Evolutionary conservation across 2,888 invertebrate genomes (phyloP), one percentile per base, ranked within the genome.

Genomic region (Notodonta dromedarius): DNA sequence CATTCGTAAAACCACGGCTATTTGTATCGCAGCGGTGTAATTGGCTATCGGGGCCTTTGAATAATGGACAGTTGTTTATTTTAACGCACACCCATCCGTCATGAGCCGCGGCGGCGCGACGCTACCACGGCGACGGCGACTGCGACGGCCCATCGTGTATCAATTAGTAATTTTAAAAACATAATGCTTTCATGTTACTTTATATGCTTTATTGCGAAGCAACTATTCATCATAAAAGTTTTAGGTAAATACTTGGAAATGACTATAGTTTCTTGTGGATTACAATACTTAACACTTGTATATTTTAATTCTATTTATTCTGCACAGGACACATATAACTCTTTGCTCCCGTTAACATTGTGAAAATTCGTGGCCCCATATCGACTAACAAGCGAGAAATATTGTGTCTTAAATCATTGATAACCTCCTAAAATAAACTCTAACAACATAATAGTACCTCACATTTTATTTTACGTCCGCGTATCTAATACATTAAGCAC

Each of bases 11-110:
- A 80, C 75, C 73, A 74, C 68, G 57, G 76, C 74, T 77, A 83
- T 79, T 82, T 83, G 80, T 80, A 78, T 71, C 76, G 42, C 74
- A 72, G 76, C 77, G 66, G 72, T 74, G 70, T 83, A 83, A 82
- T 81, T 78, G 82, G 72, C 75, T 80, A 82, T 78, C 74, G 73
- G 75, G 69, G 74, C 71, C 59, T 72, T 80, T 83, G 85, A 87
- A 84, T 83, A 82, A 87, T 83, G 76, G 66, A 77, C 78, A 73
- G 76, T 77, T 82, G 78, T 84, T 86, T 85, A 78, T 82, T 84
- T 84, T 82, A 83, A 84, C 81, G 78, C 69, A 62, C 66, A 67
- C 54, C 72, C 71, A 87, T 86, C 81, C 76, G 81, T 87, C 86
- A 85, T 65, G 68, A 65, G 44, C 8, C 14, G 44, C 56, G 24